These are phyloP conservation scores for Lottia gigantea DNA, from an alignment of 2,888 invertebrate genomes.

Conservation along the genomic window DNA sequence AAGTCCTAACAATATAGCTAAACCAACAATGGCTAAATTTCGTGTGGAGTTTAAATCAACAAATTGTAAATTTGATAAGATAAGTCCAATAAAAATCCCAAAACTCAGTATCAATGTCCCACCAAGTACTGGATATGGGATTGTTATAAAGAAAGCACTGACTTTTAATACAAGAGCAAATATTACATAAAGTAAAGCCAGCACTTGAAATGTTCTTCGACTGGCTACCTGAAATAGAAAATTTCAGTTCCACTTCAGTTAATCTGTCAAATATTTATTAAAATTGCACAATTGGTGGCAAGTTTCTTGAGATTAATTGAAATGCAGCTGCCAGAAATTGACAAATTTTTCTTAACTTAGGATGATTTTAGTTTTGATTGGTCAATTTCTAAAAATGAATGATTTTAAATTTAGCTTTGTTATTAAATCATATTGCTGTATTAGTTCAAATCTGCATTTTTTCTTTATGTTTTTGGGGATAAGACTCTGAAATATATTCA, in stretches of 20 bases:
- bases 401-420: too few relatives aligned
- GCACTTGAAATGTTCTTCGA: conserved; percentile 62
- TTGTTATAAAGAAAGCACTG: conserved; percentile 67
- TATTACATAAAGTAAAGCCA: conserved; percentile 61
- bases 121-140: conserved; percentile 68
- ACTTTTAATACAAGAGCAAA: conserved; percentile 66
- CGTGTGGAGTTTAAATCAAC: conserved; percentile 83
- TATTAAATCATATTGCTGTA: too few relatives aligned
- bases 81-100: conserved; percentile 41
- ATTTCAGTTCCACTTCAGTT: too few relatives aligned
- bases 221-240: conserved; percentile 59
- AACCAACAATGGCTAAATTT: conserved; percentile 87
- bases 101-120: conserved; percentile 41
- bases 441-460: too few relatives aligned
- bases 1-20: conserved; percentile 86
- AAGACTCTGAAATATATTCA: conserved; percentile 59
- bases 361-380: too few relatives aligned
- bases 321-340: too few relatives aligned
- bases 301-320: too few relatives aligned
- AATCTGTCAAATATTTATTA: too few relatives aligned
- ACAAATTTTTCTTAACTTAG: too few relatives aligned
- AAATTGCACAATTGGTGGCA: too few relatives aligned
- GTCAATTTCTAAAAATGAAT: too few relatives aligned
- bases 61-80: conserved; percentile 39
- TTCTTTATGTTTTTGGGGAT: too few relatives aligned